Conservation (phyloP, 2,888 invertebrate species). For the Linnaemya vulpina region DNA sequence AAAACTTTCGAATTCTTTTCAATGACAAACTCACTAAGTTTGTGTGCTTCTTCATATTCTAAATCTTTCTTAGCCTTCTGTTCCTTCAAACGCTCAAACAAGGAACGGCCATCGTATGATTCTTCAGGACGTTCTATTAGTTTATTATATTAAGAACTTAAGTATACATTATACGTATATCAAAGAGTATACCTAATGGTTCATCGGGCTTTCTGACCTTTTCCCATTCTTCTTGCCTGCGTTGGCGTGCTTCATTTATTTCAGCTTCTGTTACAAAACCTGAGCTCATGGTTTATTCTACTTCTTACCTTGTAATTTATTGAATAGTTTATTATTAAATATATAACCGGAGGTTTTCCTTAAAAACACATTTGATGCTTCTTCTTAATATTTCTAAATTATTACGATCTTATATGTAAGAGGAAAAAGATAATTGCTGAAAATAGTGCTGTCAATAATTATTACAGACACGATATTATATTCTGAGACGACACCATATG, state of each 20-base stretch:
- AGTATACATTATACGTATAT: not conserved
- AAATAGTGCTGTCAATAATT: not conserved
- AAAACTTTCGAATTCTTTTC: not conserved
- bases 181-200: constrained; percentile 88
- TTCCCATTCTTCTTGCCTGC: constrained; percentile 98
- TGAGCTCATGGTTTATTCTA: constrained; percentile 88
- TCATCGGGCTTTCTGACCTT: constrained; percentile 95
- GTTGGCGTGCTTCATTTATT: constrained; percentile 90
- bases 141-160: constrained; percentile 50
- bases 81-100: constrained; percentile 96
- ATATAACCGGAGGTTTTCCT: not conserved
- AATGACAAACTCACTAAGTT: constrained; percentile 89
- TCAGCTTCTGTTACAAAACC: constrained; percentile 96
- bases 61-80: constrained; percentile 95
- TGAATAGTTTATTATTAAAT: constrained; percentile 4
- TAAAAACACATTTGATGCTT: constrained; percentile 42
- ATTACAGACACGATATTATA: no score
- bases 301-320: not conserved
- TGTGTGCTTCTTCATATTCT: constrained; percentile 97
- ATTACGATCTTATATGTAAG: not conserved
- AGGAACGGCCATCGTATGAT: constrained; percentile 90
- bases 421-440: not conserved
- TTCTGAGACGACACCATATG: no score
- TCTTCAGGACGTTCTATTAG: constrained; percentile 94
- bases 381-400: constrained; percentile 17